phyloP scores from a whole-genome alignment of 2,113 vertebrate species.

The Oncorhynchus tshawytscha region DNA sequence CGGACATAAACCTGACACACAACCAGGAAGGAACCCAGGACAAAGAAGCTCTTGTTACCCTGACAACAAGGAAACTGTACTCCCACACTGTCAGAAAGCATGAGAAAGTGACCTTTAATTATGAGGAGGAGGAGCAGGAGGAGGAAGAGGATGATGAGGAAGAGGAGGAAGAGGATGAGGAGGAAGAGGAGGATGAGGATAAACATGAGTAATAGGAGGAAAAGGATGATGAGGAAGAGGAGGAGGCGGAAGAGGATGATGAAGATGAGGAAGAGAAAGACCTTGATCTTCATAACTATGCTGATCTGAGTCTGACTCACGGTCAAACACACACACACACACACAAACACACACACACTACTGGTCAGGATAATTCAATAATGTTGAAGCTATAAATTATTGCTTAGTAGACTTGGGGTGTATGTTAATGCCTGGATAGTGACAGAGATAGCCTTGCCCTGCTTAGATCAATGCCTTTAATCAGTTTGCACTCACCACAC shows the following conservation, averaged over 20 bases:
- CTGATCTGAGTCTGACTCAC: no score
- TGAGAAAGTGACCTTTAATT: constrained; percentile 7
- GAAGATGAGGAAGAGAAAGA: neutral
- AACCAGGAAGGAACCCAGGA: neutral
- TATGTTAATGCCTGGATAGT: no score
- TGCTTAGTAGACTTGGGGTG: neutral
- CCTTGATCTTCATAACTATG: no score
- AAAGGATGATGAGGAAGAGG: neutral
- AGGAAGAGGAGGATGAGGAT: neutral
- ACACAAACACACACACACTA: neutral
- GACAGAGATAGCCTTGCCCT: neutral
- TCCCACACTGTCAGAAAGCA: neutral
- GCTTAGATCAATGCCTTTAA: neutral
- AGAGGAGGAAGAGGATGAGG: neutral
- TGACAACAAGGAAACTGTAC: constrained; percentile 13
- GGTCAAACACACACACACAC: neutral
- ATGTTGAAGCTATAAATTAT: neutral
- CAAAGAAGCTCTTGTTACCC: constrained; percentile 23
- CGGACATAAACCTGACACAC: no score
- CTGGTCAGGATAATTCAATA: neutral
- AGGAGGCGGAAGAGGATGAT: no score
- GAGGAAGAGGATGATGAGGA: neutral
- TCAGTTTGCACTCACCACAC: neutral
- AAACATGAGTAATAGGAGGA: neutral
- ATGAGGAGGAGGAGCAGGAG: neutral